Conservation (phyloP, 1,140 invertebrate genomes). For the Drosophila varians region DNA sequence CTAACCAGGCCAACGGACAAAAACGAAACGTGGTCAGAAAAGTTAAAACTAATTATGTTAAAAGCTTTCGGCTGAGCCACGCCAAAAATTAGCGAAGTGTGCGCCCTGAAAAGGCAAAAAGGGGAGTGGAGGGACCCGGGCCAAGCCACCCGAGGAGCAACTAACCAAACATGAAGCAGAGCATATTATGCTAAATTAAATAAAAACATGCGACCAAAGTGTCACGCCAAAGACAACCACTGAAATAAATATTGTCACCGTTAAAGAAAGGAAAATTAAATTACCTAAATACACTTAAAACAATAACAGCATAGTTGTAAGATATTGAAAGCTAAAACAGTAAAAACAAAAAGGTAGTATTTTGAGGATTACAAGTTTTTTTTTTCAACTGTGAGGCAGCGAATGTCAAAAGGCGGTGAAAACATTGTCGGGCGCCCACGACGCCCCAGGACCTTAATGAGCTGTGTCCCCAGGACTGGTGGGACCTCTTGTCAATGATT, state of each 20-base stretch:
- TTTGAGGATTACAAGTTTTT: not conserved
- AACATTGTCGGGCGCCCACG: conserved; percentile 22
- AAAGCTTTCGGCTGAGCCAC: conserved; percentile 67
- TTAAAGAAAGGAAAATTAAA: not conserved
- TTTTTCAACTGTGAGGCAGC: not conserved
- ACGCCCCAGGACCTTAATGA: conserved; percentile 54
- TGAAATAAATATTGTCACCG: not conserved
- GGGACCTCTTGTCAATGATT: conserved; percentile 46
- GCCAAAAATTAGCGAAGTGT: conserved; percentile 63
- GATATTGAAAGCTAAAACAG: too few relatives aligned
- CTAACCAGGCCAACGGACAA: conserved; percentile 75
- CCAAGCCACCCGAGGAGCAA: conserved; percentile 28
- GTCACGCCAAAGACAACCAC: conserved; percentile 9
- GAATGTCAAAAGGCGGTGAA: conserved; percentile 52
- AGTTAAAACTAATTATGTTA: conserved; percentile 81
- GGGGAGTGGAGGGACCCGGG: conserved; percentile 16
- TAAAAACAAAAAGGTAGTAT: not conserved
- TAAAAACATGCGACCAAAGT: conserved; percentile 58
- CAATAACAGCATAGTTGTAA: too few relatives aligned
- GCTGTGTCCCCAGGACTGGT: conserved; percentile 41
- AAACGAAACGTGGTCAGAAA: conserved; percentile 78
- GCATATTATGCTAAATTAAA: conserved; percentile 71
- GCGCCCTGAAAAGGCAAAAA: conserved; percentile 6
- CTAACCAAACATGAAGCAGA: conserved; percentile 61
- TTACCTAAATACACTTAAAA: not conserved